These are phyloP conservation scores for Siniperca knerii DNA, from an alignment of 2,113 vertebrate genomes.

Conservation along the genomic window DNA sequence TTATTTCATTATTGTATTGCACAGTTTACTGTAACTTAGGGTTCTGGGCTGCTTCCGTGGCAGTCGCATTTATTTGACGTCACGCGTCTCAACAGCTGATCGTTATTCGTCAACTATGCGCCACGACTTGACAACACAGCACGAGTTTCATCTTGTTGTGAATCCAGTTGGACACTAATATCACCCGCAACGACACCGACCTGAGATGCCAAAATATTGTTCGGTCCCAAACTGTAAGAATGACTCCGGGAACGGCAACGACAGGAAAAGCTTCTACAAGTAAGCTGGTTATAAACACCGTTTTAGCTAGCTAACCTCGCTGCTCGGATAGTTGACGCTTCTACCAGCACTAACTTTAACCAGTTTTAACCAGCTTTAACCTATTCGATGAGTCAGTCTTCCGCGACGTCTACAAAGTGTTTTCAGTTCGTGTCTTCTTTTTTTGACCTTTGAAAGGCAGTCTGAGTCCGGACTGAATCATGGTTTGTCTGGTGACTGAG, in stretches of 20 bases:
- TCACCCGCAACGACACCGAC: not conserved
- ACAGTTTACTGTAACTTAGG: not conserved
- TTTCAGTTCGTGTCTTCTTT: not conserved
- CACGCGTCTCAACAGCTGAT: conserved; percentile 65
- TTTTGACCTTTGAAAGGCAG: conserved; percentile 6
- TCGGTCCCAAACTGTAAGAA: conserved; percentile 76
- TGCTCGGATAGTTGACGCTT: not conserved
- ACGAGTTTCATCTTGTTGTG: conserved; percentile 75
- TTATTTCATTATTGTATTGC: not conserved
- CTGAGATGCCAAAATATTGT: conserved; percentile 80
- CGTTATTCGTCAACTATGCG: conserved; percentile 40
- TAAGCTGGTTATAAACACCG: conserved; percentile 19
- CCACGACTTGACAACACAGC: conserved; percentile 46
- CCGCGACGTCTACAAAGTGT: too few species aligned
- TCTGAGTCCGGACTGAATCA: not conserved
- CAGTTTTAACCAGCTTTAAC: too few species aligned
- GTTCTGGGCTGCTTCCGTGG: not conserved
- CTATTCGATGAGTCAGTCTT: too few species aligned
- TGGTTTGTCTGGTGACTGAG: not conserved
- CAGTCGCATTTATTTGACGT: conserved; percentile 49
- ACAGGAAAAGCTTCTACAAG: conserved; percentile 81
- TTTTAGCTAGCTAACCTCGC: conserved; percentile 1
- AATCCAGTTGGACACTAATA: conserved; percentile 5
- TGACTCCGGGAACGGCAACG: conserved; percentile 58
- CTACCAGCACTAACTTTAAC: too few species aligned